Base-by-base conservation (phyloP, 2,888 invertebrate genomes). In the Epiblema foenella region DNA sequence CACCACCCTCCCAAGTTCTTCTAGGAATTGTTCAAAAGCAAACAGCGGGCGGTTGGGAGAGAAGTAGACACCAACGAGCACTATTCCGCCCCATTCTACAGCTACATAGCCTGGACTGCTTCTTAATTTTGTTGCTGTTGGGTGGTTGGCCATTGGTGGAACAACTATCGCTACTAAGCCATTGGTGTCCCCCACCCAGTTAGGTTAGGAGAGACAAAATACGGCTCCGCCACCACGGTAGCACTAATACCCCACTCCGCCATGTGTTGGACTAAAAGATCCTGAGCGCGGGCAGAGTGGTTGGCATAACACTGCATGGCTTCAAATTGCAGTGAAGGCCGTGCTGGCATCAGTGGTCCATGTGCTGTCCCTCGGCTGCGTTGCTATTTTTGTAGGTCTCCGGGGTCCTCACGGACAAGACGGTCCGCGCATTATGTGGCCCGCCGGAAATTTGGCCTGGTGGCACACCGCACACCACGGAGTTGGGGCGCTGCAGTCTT, bases 381-480 rank as follows among this genome's bases (percentile, higher is more conserved):
- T 29, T 5, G 5, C 29, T 29, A 29, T 5, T 29, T 29, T 29
- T 29, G 29, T 2, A 29, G 29, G 29, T 29, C 29, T 5, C 29
- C 29, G 29, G 2, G 29, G 5, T 5, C 29, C 29, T 29, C 3
- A 5, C 29, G 29, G 29, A 5, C 29, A 29, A 2, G 29, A 29
- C 29, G 2, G 29, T 29, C 29, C 29, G 3, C 29, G 3, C 29
- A 4, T 29, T 29, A 37, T 10, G 37, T 37, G 37, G 37, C 5
- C 2, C 10, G 37, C 37, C 37, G 9, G 8, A 2, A 37, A 10
- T 37, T 37, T 37, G 37, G 37, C 56, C 42, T 66, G 62, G 60
- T 64, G 56, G 68, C 63, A 24, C 12, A 58, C 62, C 5, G 18
- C 42, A 24, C 62, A 62, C 42, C 42, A 62, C 20, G 49, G 24